Evolutionary conservation across 2,113 vertebrate genomes (phyloP), one percentile per base, ranked within the genome.

Genomic region (Epinephelus cyanopodus): DNA sequence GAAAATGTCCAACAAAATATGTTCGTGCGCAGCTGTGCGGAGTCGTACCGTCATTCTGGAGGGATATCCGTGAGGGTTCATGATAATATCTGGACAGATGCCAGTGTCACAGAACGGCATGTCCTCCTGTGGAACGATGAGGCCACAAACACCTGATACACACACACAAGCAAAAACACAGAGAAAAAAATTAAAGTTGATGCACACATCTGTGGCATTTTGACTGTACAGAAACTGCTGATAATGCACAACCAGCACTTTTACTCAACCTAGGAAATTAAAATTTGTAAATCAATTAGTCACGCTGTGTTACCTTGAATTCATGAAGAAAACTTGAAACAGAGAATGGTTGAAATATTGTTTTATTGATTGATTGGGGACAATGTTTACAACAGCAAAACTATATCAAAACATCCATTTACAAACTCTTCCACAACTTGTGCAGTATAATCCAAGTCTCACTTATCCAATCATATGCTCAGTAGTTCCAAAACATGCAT

Each of bases 41-140:
- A 5, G 63, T 87, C 94, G 89, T 92, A 99, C 98, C 95, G 98
- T 99, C 98, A 99, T 99, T 91, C 98, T 97, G 0, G 98, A 99
- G 75, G 98, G 98, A 94, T 97, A 99, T 82, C 98, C 98, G 0
- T 99, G 98, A 86, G 98, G 98, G 94, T 99, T 99, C 98, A 99
- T 99, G 86, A 99, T 99, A 91, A 99, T 99, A 85, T 99, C 98
- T 1, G 98, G 98, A 83, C 98, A 99, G 94, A 99, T 99, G 67
- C 98, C 98, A 0, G 97, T 94, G 87, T 99, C 98, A 77, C 97
- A 98, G 85, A 99, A 99, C 0, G 98, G 98, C 98, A 99, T 99
- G 94, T 99, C 98, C 90, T 99, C 98, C 89, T 99, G 98, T 54
- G 97, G 98, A 86, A 99, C 98, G 15, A 99, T 99, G 93, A 99